A percentile compares a stretch with the other conserved stretches of the same genome.
These are phyloP conservation scores for Drosophila bipectinata DNA, from an alignment of 1,140 invertebrate genomes.

Conservation along the genomic window DNA sequence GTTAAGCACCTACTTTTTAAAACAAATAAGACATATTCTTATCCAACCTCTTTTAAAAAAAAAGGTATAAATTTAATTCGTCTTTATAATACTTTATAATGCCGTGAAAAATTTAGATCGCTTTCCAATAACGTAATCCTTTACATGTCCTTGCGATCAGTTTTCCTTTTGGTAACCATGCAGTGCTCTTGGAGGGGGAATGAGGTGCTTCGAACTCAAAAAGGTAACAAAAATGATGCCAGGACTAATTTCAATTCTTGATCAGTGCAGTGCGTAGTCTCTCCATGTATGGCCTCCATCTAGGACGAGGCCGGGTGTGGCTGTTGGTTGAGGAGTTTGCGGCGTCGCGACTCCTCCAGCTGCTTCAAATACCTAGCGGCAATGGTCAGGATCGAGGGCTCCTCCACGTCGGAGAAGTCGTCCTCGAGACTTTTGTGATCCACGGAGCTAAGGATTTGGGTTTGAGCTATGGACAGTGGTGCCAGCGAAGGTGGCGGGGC, in stretches of 20 bases:
- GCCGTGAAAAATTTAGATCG: too few species aligned
- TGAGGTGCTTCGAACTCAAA: not conserved
- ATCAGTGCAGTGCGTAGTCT: too few species aligned
- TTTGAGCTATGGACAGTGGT: not conserved
- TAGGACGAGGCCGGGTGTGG: not conserved
- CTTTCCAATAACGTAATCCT: too few species aligned
- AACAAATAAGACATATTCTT: too few species aligned
- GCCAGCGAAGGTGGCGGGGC: not conserved
- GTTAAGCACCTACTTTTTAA: too few species aligned
- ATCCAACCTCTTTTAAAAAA: not conserved
- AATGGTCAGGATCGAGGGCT: conserved; percentile 17
- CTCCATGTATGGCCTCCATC: not conserved
- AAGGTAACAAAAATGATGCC: not conserved
- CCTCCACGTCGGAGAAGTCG: conserved; percentile 4
- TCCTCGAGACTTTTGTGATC: not conserved
- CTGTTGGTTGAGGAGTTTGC: not conserved
- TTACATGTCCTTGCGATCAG: not conserved
- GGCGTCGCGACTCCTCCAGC: conserved; percentile 20
- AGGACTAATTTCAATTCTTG: not conserved
- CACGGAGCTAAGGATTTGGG: not conserved
- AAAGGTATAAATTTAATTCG: not conserved
- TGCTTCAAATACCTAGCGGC: conserved; percentile 30
- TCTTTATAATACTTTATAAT: too few species aligned
- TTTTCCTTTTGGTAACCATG: not conserved
- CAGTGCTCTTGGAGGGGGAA: not conserved